These are phyloP conservation scores for Lasiommata megera DNA, from an alignment of 2,888 invertebrate genomes.

Conservation along the genomic window DNA sequence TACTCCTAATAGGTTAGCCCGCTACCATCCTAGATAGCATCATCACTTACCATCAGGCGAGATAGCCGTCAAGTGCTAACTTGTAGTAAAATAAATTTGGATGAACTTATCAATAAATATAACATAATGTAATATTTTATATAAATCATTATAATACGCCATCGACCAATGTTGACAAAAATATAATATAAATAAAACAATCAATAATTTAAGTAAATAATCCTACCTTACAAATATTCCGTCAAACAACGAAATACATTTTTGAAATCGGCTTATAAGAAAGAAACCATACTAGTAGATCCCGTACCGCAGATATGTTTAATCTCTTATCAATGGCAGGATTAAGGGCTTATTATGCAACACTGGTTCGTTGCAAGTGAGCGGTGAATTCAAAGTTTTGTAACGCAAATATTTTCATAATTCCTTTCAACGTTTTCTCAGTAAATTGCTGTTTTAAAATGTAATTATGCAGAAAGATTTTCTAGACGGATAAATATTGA, in stretches of 20 bases:
- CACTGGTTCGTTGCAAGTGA: neutral
- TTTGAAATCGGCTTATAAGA: neutral
- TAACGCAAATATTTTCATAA: constrained; percentile 6
- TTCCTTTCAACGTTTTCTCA: neutral
- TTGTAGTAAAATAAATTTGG: too few relatives aligned
- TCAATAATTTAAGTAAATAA: too few relatives aligned
- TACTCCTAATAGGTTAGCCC: too few relatives aligned
- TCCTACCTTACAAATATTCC: neutral
- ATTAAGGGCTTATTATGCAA: constrained; percentile 4
- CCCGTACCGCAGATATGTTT: neutral
- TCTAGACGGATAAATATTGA: neutral
- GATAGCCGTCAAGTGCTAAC: too few relatives aligned
- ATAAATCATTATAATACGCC: too few relatives aligned
- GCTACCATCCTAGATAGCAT: too few relatives aligned
- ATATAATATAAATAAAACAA: too few relatives aligned
- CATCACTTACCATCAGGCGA: too few relatives aligned
- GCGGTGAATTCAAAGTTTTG: constrained; percentile 6
- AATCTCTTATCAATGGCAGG: constrained; percentile 6
- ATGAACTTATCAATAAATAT: too few relatives aligned
- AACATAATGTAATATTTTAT: too few relatives aligned
- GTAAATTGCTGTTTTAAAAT: neutral
- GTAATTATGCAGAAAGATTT: neutral
- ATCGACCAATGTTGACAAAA: too few relatives aligned
- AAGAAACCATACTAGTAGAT: neutral
- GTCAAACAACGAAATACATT: too few relatives aligned